A percentile compares a stretch with the other conserved stretches of the same genome.
Evolutionary conservation across 2,797 vertebrate genomes (phyloP).

Genomic region (Balearica regulorum): DNA sequence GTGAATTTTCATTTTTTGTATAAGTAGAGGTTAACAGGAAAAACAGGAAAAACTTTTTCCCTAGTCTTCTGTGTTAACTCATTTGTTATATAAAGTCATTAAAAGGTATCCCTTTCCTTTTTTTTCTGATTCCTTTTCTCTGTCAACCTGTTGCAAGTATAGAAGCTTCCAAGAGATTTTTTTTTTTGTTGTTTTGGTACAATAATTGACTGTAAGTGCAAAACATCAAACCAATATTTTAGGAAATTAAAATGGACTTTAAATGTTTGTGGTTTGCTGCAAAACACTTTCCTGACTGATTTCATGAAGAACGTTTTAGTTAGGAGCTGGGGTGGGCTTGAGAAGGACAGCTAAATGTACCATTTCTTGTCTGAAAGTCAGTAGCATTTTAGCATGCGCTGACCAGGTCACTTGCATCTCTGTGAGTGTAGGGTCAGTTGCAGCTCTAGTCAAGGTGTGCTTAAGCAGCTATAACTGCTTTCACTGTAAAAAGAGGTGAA

Average conservation of each 20-base stretch:
- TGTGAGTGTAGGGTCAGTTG: rapidly evolving
- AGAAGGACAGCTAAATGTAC: background rate
- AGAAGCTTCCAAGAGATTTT: background rate
- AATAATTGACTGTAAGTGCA: background rate
- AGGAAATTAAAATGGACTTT: background rate
- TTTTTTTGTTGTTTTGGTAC: too few relatives aligned
- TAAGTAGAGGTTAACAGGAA: background rate
- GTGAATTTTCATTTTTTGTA: background rate
- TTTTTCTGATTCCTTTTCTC: background rate
- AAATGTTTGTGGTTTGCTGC: background rate
- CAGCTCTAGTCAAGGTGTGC: background rate
- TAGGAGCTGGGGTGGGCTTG: background rate
- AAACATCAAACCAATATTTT: background rate
- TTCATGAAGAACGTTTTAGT: background rate
- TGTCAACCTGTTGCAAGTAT: background rate
- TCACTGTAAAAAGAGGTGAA: too few relatives aligned
- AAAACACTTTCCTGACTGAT: background rate
- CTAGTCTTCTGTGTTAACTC: background rate
- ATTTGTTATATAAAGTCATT: background rate
- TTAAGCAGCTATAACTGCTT: background rate
- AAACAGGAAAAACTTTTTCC: background rate
- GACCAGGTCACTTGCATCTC: background rate
- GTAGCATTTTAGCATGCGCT: rapidly evolving
- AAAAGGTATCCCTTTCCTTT: background rate
- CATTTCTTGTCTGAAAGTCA: background rate